A percentile compares a stretch with the other conserved stretches of the same genome.
phyloP scores from a whole-genome alignment of 2,797 vertebrate genomes.

The Chelidonichthys spinosus region DNA sequence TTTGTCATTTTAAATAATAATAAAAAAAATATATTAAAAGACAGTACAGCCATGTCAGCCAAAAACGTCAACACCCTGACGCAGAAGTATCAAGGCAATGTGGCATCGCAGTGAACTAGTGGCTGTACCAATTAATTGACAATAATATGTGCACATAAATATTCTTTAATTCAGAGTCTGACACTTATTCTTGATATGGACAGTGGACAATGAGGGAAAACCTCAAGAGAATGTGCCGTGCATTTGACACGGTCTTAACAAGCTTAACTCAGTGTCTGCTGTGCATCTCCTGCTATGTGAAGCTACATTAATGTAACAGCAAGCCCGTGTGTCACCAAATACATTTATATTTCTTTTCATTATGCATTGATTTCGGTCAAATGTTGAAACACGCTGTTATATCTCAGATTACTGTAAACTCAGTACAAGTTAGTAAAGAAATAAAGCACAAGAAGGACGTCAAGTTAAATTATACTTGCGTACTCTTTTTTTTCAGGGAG shows the following conservation, averaged over 20 bases:
- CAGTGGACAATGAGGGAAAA: not conserved
- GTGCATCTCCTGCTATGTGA: conserved; percentile 16
- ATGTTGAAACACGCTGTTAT: conserved; percentile 34
- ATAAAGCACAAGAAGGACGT: conserved; percentile 44
- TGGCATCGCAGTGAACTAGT: conserved; percentile 13
- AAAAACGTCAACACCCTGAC: conserved; percentile 28
- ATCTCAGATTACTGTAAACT: conserved; percentile 34
- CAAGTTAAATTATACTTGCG: conserved; percentile 10
- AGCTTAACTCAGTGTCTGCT: not conserved
- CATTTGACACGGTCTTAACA: not conserved
- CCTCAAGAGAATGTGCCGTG: not conserved
- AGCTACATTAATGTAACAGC: conserved; percentile 14
- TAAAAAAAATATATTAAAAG: not conserved
- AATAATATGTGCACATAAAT: not conserved
- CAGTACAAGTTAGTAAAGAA: conserved; percentile 50
- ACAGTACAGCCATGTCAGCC: conserved; percentile 5
- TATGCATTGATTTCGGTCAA: conserved; percentile 22
- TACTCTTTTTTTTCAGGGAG: conserved; percentile 5
- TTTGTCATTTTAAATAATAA: conserved; percentile 24
- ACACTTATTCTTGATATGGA: not conserved
- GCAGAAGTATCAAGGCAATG: not conserved
- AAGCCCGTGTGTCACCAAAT: conserved; percentile 15
- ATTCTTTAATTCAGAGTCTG: conserved; percentile 1
- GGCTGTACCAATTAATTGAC: not conserved
- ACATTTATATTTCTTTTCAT: conserved; percentile 16